Conservation (phyloP, 2,888 invertebrate species). For the Scaptomyza polygonia region DNA sequence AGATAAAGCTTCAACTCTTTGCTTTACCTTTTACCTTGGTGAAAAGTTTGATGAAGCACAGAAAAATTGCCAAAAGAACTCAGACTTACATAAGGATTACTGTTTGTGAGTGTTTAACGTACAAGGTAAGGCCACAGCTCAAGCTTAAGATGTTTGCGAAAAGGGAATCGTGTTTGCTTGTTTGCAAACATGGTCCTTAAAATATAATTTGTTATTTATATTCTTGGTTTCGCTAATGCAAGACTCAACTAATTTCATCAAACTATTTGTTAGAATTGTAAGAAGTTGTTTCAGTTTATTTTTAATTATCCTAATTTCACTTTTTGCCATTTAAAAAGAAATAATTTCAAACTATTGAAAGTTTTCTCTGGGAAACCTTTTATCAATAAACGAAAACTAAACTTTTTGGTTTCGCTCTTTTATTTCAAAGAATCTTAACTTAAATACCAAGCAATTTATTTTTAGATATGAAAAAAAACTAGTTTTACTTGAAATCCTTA, state of each 20-base stretch:
- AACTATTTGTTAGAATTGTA: background rate
- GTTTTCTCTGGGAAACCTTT: no score
- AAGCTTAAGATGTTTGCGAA: background rate
- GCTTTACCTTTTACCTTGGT: background rate
- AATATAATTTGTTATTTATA: background rate
- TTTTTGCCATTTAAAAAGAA: no score
- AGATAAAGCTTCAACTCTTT: constrained; percentile 61
- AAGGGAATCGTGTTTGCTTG: no score
- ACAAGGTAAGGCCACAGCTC: background rate
- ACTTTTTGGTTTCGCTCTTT: no score
- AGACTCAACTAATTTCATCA: no score
- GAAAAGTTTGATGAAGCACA: constrained; percentile 3
- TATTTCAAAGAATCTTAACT: no score
- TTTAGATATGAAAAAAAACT: no score
- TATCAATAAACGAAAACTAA: no score
- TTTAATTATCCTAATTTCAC: no score
- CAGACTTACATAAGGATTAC: background rate
- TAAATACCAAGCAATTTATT: no score
- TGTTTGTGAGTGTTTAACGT: background rate
- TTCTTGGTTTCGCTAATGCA: background rate
- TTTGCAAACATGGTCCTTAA: constrained; percentile 1
- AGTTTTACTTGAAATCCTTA: no score
- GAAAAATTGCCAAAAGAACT: constrained; percentile 7
- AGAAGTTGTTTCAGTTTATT: background rate
- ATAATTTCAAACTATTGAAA: no score